Conservation (phyloP, 1,140 invertebrate genomes). For the Maconellicoccus hirsutus region DNA sequence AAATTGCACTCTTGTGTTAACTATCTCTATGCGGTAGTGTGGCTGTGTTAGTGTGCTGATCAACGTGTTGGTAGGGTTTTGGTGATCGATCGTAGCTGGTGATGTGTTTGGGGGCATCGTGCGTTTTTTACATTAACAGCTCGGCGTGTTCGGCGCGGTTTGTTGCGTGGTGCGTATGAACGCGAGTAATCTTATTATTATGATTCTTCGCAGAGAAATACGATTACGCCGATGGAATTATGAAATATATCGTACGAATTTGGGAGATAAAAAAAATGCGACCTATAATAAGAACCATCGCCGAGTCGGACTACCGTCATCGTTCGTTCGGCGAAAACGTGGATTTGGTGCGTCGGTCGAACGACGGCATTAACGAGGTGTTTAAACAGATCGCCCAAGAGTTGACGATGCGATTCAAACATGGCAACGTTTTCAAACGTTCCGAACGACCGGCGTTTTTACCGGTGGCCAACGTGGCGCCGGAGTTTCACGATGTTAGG, state of each 20-base stretch:
- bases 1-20: too few relatives aligned
- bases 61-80: too few relatives aligned
- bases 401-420: neutral
- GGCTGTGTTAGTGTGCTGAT: too few relatives aligned
- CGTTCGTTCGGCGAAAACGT: neutral
- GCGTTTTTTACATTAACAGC: too few relatives aligned
- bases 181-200: too few relatives aligned
- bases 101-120: too few relatives aligned
- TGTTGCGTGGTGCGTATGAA: too few relatives aligned
- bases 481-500: neutral
- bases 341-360: too few relatives aligned
- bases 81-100: too few relatives aligned
- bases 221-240: neutral
- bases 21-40: too few relatives aligned
- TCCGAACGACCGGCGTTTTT: neutral
- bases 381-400: neutral
- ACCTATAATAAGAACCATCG: neutral
- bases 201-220: neutral
- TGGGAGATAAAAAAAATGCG: neutral
- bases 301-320: neutral
- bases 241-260: constrained; percentile 1
- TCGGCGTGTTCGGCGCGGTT: too few relatives aligned
- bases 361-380: neutral
- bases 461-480: neutral
- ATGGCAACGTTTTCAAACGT: neutral